Evolutionary conservation across 2,888 invertebrate genomes (phyloP), one percentile per base, ranked within the genome.

Genomic region (Chrysotoxum bicinctum): DNA sequence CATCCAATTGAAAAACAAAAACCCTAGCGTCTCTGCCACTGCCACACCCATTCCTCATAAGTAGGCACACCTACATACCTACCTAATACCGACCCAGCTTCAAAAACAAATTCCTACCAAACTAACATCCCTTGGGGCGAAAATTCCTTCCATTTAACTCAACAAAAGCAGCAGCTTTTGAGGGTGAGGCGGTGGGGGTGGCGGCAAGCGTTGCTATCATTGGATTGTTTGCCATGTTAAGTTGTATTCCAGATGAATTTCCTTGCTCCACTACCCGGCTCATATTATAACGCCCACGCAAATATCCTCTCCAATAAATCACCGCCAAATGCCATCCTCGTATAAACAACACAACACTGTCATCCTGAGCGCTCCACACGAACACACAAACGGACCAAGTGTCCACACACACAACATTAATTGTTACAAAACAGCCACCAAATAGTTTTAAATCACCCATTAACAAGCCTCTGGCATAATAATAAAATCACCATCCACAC

Each of bases 401-500:
- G 58, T 48, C 81, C 77, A 48, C 40, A 62, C 64, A 75, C 69
- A 45, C 30, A 64, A 64, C 64, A 76, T 73, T 85, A 81, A 85
- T 85, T 85, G 85, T 81, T 73, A 68, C 85, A 85, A 85, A 85
- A 81, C 73, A 77, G 73, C 85, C 76, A 81, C 81, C 76, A 85
- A 85, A 85, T 85, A 81, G 81, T 85, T 85, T 85, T 85, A 85
- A 85, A 85, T 85, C 81, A 76, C 85, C 85, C 85, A 85, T 85
- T 85, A 81, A 81, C 85, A 85, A 85, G 85, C 85, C 85, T 64
- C 76, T 85, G 81, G 80, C 64, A 62, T 56, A 81, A 81, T 85
- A 81, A 85, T 85, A 85, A 81, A 85, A 81, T 60, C 80, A 81
- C 74, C 74, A 79, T 64, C 66, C 73, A 70, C 69, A 74, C 70